Conservation (phyloP, 2,888 invertebrate species). For the Maniola hyperantus region DNA sequence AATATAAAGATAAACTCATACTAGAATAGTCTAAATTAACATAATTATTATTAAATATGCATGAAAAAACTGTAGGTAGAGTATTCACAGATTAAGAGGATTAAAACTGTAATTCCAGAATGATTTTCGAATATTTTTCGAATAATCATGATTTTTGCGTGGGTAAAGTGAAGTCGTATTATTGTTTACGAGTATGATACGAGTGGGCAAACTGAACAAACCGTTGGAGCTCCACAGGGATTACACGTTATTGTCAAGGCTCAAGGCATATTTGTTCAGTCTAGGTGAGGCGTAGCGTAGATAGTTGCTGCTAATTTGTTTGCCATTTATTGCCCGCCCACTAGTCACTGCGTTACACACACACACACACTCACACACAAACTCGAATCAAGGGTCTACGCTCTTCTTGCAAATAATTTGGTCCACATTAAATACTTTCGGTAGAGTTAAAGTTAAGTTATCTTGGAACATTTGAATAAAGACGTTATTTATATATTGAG, state of each 20-base stretch:
- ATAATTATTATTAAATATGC: no score
- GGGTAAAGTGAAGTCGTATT: constrained; percentile 7
- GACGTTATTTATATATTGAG: neutral
- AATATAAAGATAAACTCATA: no score
- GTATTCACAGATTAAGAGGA: neutral
- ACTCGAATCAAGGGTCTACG: no score
- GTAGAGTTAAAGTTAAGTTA: neutral
- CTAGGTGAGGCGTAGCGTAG: neutral
- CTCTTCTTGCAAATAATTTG: no score
- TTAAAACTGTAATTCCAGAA: neutral
- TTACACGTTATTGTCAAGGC: constrained; percentile 6
- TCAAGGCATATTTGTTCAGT: neutral
- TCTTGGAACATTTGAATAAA: neutral
- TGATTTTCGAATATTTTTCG: neutral
- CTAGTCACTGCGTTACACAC: no score
- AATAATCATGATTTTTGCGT: neutral
- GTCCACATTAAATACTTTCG: no score
- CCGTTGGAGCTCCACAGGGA: constrained; percentile 16
- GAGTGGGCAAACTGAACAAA: constrained; percentile 13
- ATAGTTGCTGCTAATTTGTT: no score
- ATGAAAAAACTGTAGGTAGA: no score
- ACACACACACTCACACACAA: no score
- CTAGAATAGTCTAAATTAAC: no score
- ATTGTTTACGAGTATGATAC: neutral
- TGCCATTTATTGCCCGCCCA: no score